Evolutionary conservation across 2,113 vertebrate genomes (phyloP).

Genomic region (Verasper variegatus): DNA sequence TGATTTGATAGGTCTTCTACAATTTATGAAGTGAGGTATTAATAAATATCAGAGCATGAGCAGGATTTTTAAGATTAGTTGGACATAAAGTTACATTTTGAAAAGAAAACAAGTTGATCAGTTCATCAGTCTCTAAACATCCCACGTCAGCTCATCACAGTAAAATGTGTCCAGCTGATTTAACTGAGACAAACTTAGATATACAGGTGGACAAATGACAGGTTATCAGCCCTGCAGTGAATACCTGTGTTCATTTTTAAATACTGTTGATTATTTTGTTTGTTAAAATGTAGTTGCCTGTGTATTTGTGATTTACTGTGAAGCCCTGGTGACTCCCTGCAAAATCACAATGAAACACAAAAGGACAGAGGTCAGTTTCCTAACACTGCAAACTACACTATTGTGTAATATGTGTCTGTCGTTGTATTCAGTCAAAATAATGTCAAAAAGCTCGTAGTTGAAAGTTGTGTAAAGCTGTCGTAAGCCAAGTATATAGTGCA

Average conservation of each 20-base stretch:
- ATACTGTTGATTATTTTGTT: background rate
- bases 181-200: background rate
- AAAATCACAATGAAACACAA: background rate
- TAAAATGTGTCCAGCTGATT: background rate
- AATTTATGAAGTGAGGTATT: constrained; percentile 6
- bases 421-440: background rate
- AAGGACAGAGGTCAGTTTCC: background rate
- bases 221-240: background rate
- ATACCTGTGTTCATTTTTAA: background rate
- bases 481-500: constrained; percentile 10
- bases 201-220: background rate
- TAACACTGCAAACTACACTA: background rate
- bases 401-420: background rate
- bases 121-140: background rate
- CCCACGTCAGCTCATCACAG: background rate
- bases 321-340: constrained; percentile 9
- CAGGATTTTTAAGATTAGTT: background rate
- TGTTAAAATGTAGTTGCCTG: background rate
- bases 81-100: background rate
- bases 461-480: background rate
- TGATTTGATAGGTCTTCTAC: background rate
- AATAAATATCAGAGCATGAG: constrained; percentile 14
- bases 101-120: too few species aligned
- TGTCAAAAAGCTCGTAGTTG: constrained; percentile 1
- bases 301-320: background rate